Conservation (phyloP, 2,797 vertebrate genomes). For the Vireo griseus region DNA sequence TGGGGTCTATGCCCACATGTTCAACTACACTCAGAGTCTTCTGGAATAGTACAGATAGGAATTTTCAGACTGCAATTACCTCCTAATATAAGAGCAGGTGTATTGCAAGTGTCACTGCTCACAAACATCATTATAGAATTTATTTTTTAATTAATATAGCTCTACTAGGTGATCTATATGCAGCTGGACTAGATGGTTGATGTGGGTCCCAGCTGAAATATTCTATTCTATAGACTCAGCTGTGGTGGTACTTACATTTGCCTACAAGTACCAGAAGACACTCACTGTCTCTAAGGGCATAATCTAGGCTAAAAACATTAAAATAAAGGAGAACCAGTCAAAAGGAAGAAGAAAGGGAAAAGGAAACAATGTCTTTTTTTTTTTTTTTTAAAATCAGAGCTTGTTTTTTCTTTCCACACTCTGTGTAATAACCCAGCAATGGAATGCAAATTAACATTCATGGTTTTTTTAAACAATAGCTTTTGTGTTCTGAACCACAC, state of each 20-base stretch:
- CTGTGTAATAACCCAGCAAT: not conserved
- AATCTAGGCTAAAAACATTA: not conserved
- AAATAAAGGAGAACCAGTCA: slow-evolving; percentile 2
- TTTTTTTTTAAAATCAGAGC: not conserved
- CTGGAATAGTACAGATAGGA: not conserved
- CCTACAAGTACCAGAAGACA: not conserved
- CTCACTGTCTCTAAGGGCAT: not conserved
- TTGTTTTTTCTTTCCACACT: slow-evolving; percentile 24
- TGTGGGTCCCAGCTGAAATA: not conserved
- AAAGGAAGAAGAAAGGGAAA: slow-evolving; percentile 12
- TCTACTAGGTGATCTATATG: not conserved
- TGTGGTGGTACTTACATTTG: not conserved
- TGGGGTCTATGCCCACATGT: not conserved
- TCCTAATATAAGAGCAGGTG: not conserved
- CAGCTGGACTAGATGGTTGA: not conserved
- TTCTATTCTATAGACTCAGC: not conserved
- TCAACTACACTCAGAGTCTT: not conserved
- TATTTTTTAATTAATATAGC: not conserved
- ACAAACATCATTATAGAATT: not conserved
- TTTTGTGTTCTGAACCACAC: slow-evolving; percentile 39
- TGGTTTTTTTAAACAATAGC: slow-evolving; percentile 41
- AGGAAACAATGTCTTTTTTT: not conserved
- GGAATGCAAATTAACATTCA: slow-evolving; percentile 39
- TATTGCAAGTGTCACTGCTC: not conserved
- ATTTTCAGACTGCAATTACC: not conserved